Evolutionary conservation across 2,113 vertebrate species (phyloP).

Genomic region (Eleginops maclovinus): DNA sequence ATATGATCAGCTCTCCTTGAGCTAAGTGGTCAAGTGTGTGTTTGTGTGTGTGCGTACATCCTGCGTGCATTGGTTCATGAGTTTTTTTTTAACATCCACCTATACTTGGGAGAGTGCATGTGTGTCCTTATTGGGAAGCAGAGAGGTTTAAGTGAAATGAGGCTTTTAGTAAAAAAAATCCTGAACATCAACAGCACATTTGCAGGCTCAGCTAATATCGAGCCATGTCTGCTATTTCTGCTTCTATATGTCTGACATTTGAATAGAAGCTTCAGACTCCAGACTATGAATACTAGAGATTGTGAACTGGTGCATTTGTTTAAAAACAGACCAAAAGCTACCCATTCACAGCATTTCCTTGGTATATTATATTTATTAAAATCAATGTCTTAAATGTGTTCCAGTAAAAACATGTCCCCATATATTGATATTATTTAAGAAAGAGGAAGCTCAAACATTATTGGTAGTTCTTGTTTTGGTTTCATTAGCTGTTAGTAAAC

Average conservation of each 20-base stretch:
- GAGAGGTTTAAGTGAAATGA: slow-evolving; percentile 76
- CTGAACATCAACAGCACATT: slow-evolving; percentile 73
- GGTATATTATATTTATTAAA: neutral
- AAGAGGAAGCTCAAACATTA: neutral
- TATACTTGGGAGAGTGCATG: slow-evolving; percentile 21
- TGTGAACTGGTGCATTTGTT: slow-evolving; percentile 19
- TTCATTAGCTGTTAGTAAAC: neutral
- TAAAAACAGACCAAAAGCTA: slow-evolving; percentile 7
- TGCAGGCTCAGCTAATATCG: slow-evolving; percentile 79
- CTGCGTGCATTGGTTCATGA: slow-evolving; percentile 31
- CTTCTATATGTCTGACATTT: slow-evolving; percentile 48
- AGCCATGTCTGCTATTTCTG: slow-evolving; percentile 58
- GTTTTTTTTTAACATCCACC: slow-evolving; percentile 27
- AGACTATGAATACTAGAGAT: neutral
- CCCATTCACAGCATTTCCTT: neutral
- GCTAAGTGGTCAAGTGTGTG: slow-evolving; percentile 62
- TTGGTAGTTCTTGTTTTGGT: neutral
- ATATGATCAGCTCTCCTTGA: slow-evolving; percentile 45
- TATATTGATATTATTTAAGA: neutral
- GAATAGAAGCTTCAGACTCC: slow-evolving; percentile 20
- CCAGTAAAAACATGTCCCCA: neutral
- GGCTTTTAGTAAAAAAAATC: slow-evolving; percentile 86
- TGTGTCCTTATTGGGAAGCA: slow-evolving; percentile 39
- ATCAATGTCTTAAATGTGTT: neutral
- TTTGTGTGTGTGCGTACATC: slow-evolving; percentile 39